Base-by-base conservation (phyloP, 2,888 invertebrate species). In the Macrophya annulata region DNA sequence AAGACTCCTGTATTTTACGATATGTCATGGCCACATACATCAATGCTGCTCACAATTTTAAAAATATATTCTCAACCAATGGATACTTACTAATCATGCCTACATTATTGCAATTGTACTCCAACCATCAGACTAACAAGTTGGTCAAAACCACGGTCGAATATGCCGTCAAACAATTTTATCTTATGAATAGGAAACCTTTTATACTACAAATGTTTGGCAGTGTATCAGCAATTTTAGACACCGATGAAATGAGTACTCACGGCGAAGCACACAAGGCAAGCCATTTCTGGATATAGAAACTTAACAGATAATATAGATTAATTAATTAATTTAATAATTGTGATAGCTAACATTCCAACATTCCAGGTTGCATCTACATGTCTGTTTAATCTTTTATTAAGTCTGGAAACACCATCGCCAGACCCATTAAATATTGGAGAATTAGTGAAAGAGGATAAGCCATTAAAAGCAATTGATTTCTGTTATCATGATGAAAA, bases 191-290 rank as follows among this genome's bases (percentile, higher is more conserved):
- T 92, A 96, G 99, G 82, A 99, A 99, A 92, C 99, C 99, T 0
- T 99, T 99, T 91, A 98, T 99, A 89, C 94, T 99, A 83, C 99
- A 99, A 95, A 99, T 99, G 99, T 99, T 99, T 94, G 99, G 99
- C 1, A 99, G 99, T 4, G 98, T 99, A 0, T 99, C 99, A 0
- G 98, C 99, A 1, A 98, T 99, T 92, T 94, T 99, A 89, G 99
- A 99, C 92, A 98, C 98, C 0, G 98, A 98, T 90, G 97, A 97
- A 91, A 96, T 97, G 88, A 97, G 97, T 51, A 96, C 96, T 5
- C 97, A 97, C 91, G 98, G 98, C 5, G 98, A 99, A 94, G 98
- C 98, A 0, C 98, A 98, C 92, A 98, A 98, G 94, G 98, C 98
- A 91, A 92, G 92, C 85, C 83, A 68, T 86, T 84, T n/a, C 55